phyloP scores from a whole-genome alignment of 2,888 invertebrate genomes.

The Diaphora mendica region DNA sequence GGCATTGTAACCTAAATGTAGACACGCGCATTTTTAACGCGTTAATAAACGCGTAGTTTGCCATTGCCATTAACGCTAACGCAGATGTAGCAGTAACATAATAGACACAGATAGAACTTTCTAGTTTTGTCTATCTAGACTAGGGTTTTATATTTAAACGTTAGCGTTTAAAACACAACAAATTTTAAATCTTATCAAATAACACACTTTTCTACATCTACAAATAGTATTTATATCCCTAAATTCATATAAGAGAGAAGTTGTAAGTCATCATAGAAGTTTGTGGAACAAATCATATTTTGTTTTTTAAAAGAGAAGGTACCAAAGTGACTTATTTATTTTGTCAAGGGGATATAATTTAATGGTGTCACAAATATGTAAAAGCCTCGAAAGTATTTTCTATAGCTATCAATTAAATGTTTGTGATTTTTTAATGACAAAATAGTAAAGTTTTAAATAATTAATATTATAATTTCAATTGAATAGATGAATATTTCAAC shows the following conservation, averaged over 20 bases:
- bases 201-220: background rate
- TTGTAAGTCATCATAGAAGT: background rate
- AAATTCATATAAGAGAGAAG: background rate
- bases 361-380: background rate
- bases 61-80: no score
- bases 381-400: background rate
- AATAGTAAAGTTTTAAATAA: background rate
- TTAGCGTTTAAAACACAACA: background rate
- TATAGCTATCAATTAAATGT: background rate
- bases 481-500: no score
- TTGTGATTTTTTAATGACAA: background rate
- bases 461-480: background rate
- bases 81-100: no score
- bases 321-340: background rate
- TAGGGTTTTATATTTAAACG: background rate
- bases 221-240: background rate
- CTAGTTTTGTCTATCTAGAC: background rate
- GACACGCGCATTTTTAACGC: no score
- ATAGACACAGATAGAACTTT: background rate
- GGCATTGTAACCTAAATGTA: no score
- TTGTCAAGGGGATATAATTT: background rate
- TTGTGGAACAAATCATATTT: no score
- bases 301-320: no score
- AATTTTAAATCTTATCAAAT: background rate
- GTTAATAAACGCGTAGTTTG: no score